Percentiles rank a stretch among this genome's conserved stretches.
Evolutionary conservation across 2,113 vertebrate genomes (phyloP).

Genomic region (Petrocephalus microphthalmus): DNA sequence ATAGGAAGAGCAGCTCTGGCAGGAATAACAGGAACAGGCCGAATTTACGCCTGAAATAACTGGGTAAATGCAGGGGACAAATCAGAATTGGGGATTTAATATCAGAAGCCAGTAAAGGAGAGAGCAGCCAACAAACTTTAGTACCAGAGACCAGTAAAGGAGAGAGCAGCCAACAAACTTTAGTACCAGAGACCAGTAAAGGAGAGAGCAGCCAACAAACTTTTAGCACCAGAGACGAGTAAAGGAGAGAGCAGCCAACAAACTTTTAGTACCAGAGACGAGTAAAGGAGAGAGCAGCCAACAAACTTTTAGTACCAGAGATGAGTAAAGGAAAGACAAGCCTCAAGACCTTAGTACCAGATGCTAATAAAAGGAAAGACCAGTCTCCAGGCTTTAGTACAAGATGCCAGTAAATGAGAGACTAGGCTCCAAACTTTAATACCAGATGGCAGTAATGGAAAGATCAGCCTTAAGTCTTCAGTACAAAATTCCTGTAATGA

Average conservation of each 20-base stretch:
- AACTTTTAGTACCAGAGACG: slow-evolving; percentile 8
- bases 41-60: slow-evolving; percentile 83
- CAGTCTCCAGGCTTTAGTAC: neutral
- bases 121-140: neutral
- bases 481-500: neutral
- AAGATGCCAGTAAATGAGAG: neutral
- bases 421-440: neutral
- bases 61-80: slow-evolving; percentile 38
- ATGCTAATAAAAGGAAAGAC: neutral
- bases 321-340: neutral
- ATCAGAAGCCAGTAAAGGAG: neutral
- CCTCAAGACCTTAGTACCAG: neutral
- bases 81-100: neutral
- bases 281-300: neutral
- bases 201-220: neutral
- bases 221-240: neutral
- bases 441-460: neutral
- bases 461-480: neutral
- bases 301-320: slow-evolving; percentile 7
- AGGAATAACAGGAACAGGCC: slow-evolving; percentile 83
- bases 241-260: neutral
- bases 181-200: neutral
- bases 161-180: neutral
- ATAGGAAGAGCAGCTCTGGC: slow-evolving; percentile 87
- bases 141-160: neutral